Evolutionary conservation across 2,797 vertebrate genomes (phyloP).

Genomic region (Novumbra hubbsi): DNA sequence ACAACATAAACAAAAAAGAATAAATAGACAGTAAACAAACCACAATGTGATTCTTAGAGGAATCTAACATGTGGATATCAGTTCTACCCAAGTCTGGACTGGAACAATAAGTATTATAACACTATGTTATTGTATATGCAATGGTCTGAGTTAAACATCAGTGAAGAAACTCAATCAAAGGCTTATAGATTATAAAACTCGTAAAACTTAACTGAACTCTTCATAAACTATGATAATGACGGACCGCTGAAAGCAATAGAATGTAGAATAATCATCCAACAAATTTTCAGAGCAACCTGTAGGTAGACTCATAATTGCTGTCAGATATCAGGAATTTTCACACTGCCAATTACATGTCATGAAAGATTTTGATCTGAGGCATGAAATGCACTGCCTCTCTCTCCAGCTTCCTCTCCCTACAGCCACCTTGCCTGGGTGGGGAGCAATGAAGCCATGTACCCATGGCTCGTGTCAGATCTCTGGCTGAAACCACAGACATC

Average conservation of each 20-base stretch:
- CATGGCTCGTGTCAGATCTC: background rate
- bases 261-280: background rate
- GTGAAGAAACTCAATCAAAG: background rate
- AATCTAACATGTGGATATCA: background rate
- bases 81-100: constrained; percentile 38
- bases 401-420: background rate
- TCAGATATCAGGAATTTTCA: constrained; percentile 44
- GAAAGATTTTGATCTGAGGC: constrained; percentile 43
- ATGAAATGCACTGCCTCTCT: constrained; percentile 48
- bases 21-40: background rate
- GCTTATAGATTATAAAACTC: background rate
- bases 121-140: constrained; percentile 9
- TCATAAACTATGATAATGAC: constrained; percentile 18
- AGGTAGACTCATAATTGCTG: constrained; percentile 35
- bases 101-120: constrained; percentile 18
- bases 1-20: background rate
- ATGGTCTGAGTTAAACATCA: constrained; percentile 25
- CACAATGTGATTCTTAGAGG: background rate
- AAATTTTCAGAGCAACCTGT: constrained; percentile 29
- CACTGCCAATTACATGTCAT: constrained; percentile 36
- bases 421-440: constrained; percentile 19
- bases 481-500: background rate
- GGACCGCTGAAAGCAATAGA: background rate
- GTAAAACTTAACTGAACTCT: constrained; percentile 7
- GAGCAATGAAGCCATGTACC: constrained; percentile 32